Evolutionary conservation across 2,113 vertebrate genomes (phyloP).

Genomic region (Sterrhoptilus dennistouni): DNA sequence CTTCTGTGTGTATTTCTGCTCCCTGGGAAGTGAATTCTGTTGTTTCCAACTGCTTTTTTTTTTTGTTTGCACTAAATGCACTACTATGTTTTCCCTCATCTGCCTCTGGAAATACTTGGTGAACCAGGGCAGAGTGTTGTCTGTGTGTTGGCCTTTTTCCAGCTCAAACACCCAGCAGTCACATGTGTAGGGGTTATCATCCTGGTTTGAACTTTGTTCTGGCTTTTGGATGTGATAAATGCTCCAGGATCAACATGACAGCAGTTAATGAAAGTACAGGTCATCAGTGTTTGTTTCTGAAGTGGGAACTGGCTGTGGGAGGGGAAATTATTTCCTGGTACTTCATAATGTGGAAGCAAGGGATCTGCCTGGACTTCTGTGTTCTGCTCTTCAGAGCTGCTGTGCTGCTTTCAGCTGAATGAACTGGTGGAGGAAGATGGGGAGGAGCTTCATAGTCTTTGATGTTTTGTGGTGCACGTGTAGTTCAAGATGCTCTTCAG

Average conservation of each 20-base stretch:
- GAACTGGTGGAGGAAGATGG: neutral
- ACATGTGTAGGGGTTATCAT: neutral
- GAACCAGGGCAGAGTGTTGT: neutral
- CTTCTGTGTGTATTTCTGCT: neutral
- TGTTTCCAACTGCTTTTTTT: neutral
- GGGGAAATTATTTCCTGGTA: neutral
- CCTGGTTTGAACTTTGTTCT: slow-evolving; percentile 11
- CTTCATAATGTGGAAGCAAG: neutral
- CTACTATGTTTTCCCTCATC: neutral
- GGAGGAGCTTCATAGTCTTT: rapidly evolving
- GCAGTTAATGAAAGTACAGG: neutral
- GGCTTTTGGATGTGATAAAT: neutral
- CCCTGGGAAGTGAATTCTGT: neutral
- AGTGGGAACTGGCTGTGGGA: neutral
- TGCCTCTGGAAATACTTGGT: neutral
- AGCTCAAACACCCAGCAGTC: neutral
- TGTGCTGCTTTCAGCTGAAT: neutral
- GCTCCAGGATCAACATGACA: neutral
- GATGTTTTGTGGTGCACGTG: neutral
- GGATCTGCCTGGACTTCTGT: neutral
- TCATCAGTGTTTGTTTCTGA: neutral
- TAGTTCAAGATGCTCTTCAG: neutral
- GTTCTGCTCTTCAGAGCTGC: neutral
- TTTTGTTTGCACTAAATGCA: neutral
- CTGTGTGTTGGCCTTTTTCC: neutral